Evolutionary conservation across 2,113 vertebrate genomes (phyloP), one percentile per base, ranked within the genome.

Genomic region (Agelaius tricolor): DNA sequence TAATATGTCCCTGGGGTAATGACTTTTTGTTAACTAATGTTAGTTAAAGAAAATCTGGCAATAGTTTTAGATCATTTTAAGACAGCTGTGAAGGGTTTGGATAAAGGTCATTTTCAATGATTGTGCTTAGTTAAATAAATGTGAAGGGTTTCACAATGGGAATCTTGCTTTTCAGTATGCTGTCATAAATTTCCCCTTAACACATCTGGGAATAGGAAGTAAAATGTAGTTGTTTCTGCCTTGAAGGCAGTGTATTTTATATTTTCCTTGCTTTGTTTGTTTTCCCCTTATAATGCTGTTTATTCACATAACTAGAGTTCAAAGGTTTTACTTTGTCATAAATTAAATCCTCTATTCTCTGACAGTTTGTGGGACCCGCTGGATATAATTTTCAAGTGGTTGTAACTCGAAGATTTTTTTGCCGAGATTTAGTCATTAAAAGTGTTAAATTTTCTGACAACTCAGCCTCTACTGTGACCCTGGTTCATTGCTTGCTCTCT

Each of bases 31-130:
- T 97, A 96, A 98, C 91, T 97, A 97, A 97, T 98, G 96, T 97
- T 98, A 97, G 97, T 98, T 98, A 98, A 98, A 97, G 95, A 97
- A 95, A 97, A 97, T 97, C 97, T 98, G 97, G 97, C 95, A 97
- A 96, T 97, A 97, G 96, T 98, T 98, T 97, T 97, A 97, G 96
- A 97, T 98, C 95, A 98, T 98, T 98, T 98, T 97, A 97, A 97
- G 97, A 93, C 97, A 92, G 84, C 97, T 96, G 95, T 97, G 96
- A 97, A 97, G 93, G 93, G 96, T 97, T 97, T 98, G 95, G 90
- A 96, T 97, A 98, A 98, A 98, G 97, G 97, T 98, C 98, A 98
- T 97, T 98, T 98, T 97, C 97, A 97, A 23, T 96, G 97, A 97
- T 97, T 98, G 96, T 95, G 96, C 97, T 97, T 97, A 96, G 97